A percentile compares a stretch with the other conserved stretches of the same genome.
Evolutionary conservation across 1,140 invertebrate species (phyloP).

Genomic region (Euglossa dilemma): DNA sequence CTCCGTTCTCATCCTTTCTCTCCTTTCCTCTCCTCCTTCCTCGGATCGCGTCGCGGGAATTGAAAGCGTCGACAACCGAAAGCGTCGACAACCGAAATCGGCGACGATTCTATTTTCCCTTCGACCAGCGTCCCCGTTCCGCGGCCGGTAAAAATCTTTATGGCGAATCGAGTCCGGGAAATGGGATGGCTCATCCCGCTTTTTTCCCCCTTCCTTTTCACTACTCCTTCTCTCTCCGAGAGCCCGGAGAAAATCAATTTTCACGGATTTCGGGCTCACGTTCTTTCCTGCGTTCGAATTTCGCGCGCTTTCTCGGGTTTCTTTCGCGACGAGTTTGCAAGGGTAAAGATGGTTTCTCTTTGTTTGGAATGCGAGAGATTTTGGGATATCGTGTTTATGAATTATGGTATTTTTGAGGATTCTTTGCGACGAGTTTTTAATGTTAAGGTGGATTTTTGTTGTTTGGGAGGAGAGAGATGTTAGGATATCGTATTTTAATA

Average conservation of each 20-base stretch:
- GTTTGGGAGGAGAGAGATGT: too few relatives aligned
- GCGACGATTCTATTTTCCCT: conserved; percentile 69
- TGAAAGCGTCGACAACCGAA: conserved; percentile 60
- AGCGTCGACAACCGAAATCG: conserved; percentile 48
- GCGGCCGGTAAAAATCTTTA: conserved; percentile 65
- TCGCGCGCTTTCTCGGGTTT: too few relatives aligned
- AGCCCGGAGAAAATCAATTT: background rate
- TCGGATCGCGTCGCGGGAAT: conserved; percentile 59
- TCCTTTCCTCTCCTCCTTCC: background rate
- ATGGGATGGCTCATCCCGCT: conserved; percentile 49
- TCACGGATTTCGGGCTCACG: background rate
- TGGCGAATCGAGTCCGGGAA: conserved; percentile 57
- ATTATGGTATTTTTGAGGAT: too few relatives aligned
- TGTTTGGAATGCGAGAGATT: too few relatives aligned
- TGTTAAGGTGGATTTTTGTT: too few relatives aligned
- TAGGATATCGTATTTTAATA: too few relatives aligned
- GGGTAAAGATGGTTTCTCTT: too few relatives aligned
- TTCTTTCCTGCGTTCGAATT: too few relatives aligned
- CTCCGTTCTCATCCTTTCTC: conserved; percentile 40
- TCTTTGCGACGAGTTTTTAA: too few relatives aligned
- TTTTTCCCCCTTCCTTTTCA: background rate
- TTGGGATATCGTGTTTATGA: too few relatives aligned
- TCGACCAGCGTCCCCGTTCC: conserved; percentile 1
- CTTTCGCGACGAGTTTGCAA: too few relatives aligned
- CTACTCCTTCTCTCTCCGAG: background rate